These are phyloP conservation scores for Scophthalmus maximus DNA, from an alignment of 2,113 vertebrate species.

Conservation along the genomic window DNA sequence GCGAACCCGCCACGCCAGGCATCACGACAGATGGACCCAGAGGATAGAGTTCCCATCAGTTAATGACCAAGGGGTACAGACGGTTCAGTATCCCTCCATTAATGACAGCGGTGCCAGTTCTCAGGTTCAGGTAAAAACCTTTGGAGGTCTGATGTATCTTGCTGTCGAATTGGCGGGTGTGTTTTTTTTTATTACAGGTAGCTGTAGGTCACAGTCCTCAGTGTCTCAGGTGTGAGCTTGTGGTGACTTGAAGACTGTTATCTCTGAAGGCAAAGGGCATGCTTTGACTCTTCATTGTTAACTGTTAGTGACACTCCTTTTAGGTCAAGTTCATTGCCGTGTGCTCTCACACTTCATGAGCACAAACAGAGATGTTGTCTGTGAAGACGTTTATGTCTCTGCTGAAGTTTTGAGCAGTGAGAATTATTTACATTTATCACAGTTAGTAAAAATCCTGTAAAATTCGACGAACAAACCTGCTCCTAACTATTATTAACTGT, in stretches of 20 bases:
- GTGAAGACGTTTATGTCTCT: no score
- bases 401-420: background rate
- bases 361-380: no score
- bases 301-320: slow-evolving; percentile 28
- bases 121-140: slow-evolving; percentile 74
- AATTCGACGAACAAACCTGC: no score
- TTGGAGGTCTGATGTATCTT: background rate
- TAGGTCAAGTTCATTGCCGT: slow-evolving; percentile 14
- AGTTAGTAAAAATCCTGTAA: no score
- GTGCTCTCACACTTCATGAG: background rate
- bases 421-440: background rate
- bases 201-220: background rate
- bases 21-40: slow-evolving; percentile 56
- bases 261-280: slow-evolving; percentile 52
- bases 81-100: slow-evolving; percentile 50
- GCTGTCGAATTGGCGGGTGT: no score
- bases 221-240: background rate
- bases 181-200: background rate
- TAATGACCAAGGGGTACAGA: slow-evolving; percentile 62
- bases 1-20: slow-evolving; percentile 27
- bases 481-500: no score
- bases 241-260: slow-evolving; percentile 15
- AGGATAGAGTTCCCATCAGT: slow-evolving; percentile 70
- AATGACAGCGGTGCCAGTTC: slow-evolving; percentile 28
- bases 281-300: slow-evolving; percentile 11